Base-by-base conservation (phyloP, 2,888 invertebrate species). In the Ryuthela nishihirai region DNA sequence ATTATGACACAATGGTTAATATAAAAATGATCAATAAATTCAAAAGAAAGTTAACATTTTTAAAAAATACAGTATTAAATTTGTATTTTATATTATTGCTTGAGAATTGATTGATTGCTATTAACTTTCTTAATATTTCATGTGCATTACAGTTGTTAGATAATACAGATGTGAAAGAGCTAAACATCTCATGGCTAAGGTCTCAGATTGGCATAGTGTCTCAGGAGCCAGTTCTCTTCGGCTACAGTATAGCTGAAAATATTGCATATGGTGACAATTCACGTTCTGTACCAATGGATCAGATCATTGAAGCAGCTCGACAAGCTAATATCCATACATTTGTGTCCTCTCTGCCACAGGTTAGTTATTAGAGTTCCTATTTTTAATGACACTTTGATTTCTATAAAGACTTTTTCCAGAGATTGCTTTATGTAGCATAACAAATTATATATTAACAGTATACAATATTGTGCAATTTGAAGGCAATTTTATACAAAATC, bases 181-280 rank as follows among this genome's bases (percentile, higher is more conserved):
- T 89, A 67, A 83, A 87, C 0, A 70, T 88, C 17, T 70, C 79
- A 0, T 83, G 82, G 46, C 73, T 88, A 4, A 80, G 95, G 53
- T 80, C 82, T 35, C 84, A 88, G 64, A 81, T 94, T 54, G 92
- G 92, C 2, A 85, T 94, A 56, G 93, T 95, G 1, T 88, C 90
- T 4, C 95, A 95, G 76, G 94, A 95, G 70, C 95, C 93, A 0
- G 83, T 87, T 1, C 79, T 95, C 0, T 95, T 95, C 75, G 88
- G 91, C 72, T 80, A 87, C 53, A 87, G 87, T 6, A 91, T 95
- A 53, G 82, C 80, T 0, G 88, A 94, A 66, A 97, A 97, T 74
- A 94, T 97, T 64, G 86, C 88, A 0, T 95, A 95, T 70, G 95
- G 95, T 4, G 88, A 89, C 71, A 90, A 88, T 71, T 44, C 49